Conservation (phyloP, 1,140 invertebrate species). For the Euschistus heros region DNA sequence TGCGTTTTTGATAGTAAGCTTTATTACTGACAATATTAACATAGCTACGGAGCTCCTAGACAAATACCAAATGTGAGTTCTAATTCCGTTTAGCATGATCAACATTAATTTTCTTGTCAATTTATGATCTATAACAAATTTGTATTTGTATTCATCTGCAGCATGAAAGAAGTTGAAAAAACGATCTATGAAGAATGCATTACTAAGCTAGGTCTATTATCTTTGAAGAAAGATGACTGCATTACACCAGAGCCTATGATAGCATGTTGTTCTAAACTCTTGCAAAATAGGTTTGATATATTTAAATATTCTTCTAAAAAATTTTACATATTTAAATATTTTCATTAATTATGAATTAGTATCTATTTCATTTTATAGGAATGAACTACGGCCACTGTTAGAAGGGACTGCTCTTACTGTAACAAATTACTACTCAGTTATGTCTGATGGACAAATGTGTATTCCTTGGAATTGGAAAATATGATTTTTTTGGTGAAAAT, state of each 20-base stretch:
- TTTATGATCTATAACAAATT: neutral
- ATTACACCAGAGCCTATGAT: conserved; percentile 84
- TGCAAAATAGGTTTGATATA: conserved; percentile 39
- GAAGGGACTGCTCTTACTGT: conserved; percentile 57
- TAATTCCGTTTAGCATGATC: neutral
- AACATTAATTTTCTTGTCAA: conserved; percentile 6
- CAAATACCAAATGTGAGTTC: conserved; percentile 61
- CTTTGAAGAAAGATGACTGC: conserved; percentile 77
- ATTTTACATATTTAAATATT: too few relatives aligned
- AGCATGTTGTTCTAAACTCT: conserved; percentile 59
- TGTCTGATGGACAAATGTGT: conserved; percentile 80
- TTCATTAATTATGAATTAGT: neutral
- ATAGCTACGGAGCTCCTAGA: conserved; percentile 56
- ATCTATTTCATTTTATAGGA: neutral
- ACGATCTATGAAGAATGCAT: conserved; percentile 55
- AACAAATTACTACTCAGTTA: conserved; percentile 82
- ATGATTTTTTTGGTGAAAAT: too few relatives aligned
- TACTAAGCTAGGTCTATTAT: conserved; percentile 50
- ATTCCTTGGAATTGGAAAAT: conserved; percentile 84
- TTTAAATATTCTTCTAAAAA: too few relatives aligned
- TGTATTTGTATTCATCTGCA: conserved; percentile 32
- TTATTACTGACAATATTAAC: conserved; percentile 65
- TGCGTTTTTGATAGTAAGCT: conserved; percentile 68
- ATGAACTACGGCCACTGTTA: neutral
- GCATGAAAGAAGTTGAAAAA: conserved; percentile 65